These are phyloP conservation scores for Copidosoma aretas DNA, from an alignment of 2,888 invertebrate species.

Conservation along the genomic window DNA sequence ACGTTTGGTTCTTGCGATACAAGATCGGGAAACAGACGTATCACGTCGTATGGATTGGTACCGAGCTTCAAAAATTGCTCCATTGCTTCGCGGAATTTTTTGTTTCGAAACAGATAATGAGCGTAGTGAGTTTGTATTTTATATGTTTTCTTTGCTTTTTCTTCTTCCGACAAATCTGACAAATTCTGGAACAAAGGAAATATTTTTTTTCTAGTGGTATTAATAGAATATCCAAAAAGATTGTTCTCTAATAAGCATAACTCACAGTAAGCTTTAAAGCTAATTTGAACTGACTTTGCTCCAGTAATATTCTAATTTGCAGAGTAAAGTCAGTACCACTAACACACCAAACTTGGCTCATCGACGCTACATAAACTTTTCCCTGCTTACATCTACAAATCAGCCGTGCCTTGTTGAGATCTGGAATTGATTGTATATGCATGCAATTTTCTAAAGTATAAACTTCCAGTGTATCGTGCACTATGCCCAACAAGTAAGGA, in stretches of 20 bases:
- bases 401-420: conserved; percentile 77
- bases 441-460: conserved; percentile 83
- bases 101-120: conserved; percentile 87
- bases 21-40: conserved; percentile 91
- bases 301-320: conserved; percentile 84
- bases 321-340: conserved; percentile 79
- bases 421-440: conserved; percentile 81
- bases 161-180: conserved; percentile 80
- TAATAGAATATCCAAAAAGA: conserved; percentile 10
- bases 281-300: conserved; percentile 91
- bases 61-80: conserved; percentile 86
- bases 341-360: conserved; percentile 88
- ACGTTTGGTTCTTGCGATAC: conserved; percentile 68
- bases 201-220: neutral
- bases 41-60: conserved; percentile 95
- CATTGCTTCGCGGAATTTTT: conserved; percentile 90
- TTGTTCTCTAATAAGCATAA: conserved; percentile 7
- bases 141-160: conserved; percentile 80
- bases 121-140: conserved; percentile 92
- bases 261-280: conserved; percentile 89
- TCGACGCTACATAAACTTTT: conserved; percentile 84
- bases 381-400: conserved; percentile 79
- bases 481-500: conserved; percentile 87
- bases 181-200: conserved; percentile 70
- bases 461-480: conserved; percentile 83